Evolutionary conservation across 2,888 invertebrate species (phyloP).

Genomic region (Coenonympha arcania): DNA sequence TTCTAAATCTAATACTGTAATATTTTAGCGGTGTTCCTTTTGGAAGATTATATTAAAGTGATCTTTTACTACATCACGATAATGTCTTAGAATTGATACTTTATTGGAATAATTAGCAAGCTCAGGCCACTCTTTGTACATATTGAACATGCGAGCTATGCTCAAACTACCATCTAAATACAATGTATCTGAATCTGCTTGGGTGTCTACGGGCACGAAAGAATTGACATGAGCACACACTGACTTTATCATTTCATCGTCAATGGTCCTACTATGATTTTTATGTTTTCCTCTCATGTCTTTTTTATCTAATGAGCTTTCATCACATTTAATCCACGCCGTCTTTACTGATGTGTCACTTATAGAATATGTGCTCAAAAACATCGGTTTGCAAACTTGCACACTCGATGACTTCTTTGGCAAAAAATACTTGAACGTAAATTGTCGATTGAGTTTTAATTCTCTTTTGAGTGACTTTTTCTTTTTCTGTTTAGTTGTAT

Average conservation of each 20-base stretch:
- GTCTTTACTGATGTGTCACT: slow-evolving; percentile 5
- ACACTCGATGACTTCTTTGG: slow-evolving; percentile 4
- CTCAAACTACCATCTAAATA: no score
- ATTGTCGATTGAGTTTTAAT: slow-evolving; percentile 8
- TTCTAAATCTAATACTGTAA: no score
- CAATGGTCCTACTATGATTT: slow-evolving; percentile 12
- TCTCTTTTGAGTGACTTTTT: slow-evolving; percentile 3
- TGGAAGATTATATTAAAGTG: slow-evolving; percentile 17
- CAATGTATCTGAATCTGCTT: slow-evolving; percentile 16
- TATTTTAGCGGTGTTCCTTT: no score
- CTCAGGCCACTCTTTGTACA: no score
- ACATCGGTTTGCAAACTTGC: slow-evolving; percentile 17
- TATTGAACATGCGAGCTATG: no score
- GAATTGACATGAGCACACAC: slow-evolving; percentile 20
- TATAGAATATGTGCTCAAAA: slow-evolving; percentile 9
- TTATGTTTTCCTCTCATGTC: no score
- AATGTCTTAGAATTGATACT: slow-evolving; percentile 11
- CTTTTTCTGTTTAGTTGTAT: slow-evolving; percentile 1
- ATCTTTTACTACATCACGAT: slow-evolving; percentile 22
- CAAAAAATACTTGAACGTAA: slow-evolving; percentile 15
- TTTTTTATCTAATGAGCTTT: slow-evolving; percentile 5
- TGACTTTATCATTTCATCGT: slow-evolving; percentile 11
- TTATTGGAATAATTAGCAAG: no score
- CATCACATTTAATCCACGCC: slow-evolving; percentile 14
- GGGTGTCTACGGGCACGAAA: slow-evolving; percentile 17